Percentiles rank a stretch among this genome's conserved stretches.
phyloP scores from a whole-genome alignment of 2,888 invertebrate genomes.

The Brassicogethes aeneus region DNA sequence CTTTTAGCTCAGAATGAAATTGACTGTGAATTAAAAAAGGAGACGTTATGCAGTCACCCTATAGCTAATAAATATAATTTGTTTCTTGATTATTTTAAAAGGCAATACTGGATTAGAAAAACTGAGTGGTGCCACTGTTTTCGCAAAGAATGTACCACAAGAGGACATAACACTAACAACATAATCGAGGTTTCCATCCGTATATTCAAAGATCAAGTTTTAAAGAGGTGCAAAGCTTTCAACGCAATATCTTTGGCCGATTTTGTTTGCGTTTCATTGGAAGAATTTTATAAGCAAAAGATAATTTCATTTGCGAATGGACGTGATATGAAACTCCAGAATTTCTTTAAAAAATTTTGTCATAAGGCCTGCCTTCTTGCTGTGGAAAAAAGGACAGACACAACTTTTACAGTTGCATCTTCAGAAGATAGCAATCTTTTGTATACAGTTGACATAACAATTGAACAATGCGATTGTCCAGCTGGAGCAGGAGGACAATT shows the following conservation, averaged over 20 bases:
- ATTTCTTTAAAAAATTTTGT: background rate
- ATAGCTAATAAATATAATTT: background rate
- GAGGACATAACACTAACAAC: constrained; percentile 19
- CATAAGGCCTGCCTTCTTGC: background rate
- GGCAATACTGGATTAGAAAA: constrained; percentile 9
- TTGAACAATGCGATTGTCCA: constrained; percentile 6
- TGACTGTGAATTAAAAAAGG: background rate
- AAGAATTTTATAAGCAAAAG: constrained; percentile 5
- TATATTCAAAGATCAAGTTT: constrained; percentile 17
- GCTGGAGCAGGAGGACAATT: constrained; percentile 5
- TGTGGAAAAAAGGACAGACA: background rate
- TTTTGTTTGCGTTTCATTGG: constrained; percentile 4
- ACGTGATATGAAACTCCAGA: constrained; percentile 5
- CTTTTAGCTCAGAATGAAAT: constrained; percentile 5
- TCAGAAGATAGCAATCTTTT: background rate
- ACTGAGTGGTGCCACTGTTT: constrained; percentile 10
- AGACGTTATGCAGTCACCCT: no score
- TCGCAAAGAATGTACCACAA: constrained; percentile 11
- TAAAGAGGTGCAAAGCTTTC: constrained; percentile 14
- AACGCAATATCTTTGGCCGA: background rate
- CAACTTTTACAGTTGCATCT: background rate
- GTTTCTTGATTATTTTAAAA: background rate
- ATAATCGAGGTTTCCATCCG: constrained; percentile 17
- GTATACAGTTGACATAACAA: background rate
- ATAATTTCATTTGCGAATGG: constrained; percentile 5